Evolutionary conservation across 2,797 vertebrate species (phyloP).

Genomic region (Ctenopoma multispine): DNA sequence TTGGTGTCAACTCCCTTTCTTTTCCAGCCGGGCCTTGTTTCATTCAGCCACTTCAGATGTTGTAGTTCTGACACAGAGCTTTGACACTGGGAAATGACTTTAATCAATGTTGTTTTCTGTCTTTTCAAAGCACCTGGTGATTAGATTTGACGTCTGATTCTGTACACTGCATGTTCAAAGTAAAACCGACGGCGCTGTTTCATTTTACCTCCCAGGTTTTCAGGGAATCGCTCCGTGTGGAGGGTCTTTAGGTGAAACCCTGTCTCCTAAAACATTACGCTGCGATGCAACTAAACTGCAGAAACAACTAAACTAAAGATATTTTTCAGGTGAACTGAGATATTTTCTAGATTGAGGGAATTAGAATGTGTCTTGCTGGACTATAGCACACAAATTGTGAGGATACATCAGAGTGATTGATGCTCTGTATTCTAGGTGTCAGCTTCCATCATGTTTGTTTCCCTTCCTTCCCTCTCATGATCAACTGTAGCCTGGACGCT

Average conservation of each 20-base stretch:
- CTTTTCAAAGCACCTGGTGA: slow-evolving; percentile 3
- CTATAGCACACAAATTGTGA: not conserved
- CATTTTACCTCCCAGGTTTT: not conserved
- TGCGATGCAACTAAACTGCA: not conserved
- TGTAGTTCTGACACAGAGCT: slow-evolving; percentile 27
- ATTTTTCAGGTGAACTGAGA: too few relatives aligned
- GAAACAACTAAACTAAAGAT: too few relatives aligned
- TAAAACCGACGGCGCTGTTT: slow-evolving; percentile 21
- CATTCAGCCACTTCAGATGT: slow-evolving; percentile 45
- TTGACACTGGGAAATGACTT: slow-evolving; percentile 41
- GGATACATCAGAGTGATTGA: not conserved
- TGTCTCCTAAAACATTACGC: too few relatives aligned
- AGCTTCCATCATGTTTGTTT: slow-evolving; percentile 9
- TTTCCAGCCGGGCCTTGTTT: slow-evolving; percentile 48
- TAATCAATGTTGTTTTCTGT: slow-evolving; percentile 53
- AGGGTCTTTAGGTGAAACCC: too few relatives aligned
- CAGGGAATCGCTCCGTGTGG: too few relatives aligned
- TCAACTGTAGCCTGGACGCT: slow-evolving; percentile 64
- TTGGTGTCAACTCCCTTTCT: slow-evolving; percentile 74
- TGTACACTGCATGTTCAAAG: slow-evolving; percentile 25
- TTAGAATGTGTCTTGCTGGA: not conserved
- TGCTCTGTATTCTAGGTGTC: not conserved
- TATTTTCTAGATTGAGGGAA: not conserved
- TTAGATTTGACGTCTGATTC: slow-evolving; percentile 38
- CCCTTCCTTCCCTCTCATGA: not conserved